Base-by-base conservation (phyloP, 2,113 vertebrate species). In the Drymodes brunneopygia region DNA sequence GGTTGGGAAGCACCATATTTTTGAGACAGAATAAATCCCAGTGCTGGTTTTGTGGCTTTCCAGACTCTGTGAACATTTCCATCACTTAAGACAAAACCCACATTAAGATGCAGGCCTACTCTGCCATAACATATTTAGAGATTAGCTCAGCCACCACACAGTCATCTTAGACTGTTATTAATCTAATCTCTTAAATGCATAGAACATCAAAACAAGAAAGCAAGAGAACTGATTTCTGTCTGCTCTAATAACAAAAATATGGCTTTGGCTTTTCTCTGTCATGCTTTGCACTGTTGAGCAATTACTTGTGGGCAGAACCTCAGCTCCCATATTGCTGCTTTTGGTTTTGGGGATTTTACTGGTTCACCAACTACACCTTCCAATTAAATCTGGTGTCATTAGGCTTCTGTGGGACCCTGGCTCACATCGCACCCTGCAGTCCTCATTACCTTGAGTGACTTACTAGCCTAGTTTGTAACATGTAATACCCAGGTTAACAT, bases 181-280 rank as follows among this genome's bases (percentile, higher is more conserved):
- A 97, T 97, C 92, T 98, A 97, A 98, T 97, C 97, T 97, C 95
- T 31, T 98, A 97, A 97, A 97, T 29, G 51, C 95, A 88, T 57
- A 85, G 95, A 96, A 97, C 93, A 97, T 80, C 94, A 95, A 95
- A 97, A 96, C 91, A 97, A 97, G 95, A 96, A 97, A 96, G 92
- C 56, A 86, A 91, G 89, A 78, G 60, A 97, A 93, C 95, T 95
- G 94, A 97, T 94, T 97, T 97, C 61, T 93, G 88, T 95, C 96
- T 94, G 80, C 82, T 91, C 82, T 97, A 97, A 97, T 88, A 96
- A 92, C 69, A 97, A 95, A 97, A 96, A 95, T 94, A 97, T 89
- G 91, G 96, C 27, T 47, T 91, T 74, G 94, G 88, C 60, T 97
- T 98, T 96, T 95, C 90, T 81, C 90, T 50, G 48, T 62, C 91